Evolutionary conservation across 2,797 vertebrate genomes (phyloP).

Genomic region (Lacerta bilineata): DNA sequence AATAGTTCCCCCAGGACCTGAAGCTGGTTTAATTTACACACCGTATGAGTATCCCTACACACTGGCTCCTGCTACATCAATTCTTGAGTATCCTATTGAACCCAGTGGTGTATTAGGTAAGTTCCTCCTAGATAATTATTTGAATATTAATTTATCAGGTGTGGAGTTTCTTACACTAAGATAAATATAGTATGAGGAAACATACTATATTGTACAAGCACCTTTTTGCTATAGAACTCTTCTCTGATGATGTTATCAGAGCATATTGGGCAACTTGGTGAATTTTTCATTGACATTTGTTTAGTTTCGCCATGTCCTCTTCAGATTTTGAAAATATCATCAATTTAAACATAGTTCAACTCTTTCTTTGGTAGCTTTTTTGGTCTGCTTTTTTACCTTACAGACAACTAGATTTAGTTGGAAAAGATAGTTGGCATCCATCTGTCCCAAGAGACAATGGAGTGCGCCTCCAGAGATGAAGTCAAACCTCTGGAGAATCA

Average conservation of each 20-base stretch:
- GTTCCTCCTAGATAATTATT: conserved; percentile 54
- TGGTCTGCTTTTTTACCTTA: not conserved
- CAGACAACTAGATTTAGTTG: not conserved
- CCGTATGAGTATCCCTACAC: conserved; percentile 99
- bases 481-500: too few species aligned
- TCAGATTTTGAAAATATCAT: not conserved
- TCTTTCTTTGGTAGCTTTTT: not conserved
- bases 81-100: conserved; percentile 99
- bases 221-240: not conserved
- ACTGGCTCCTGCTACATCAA: conserved; percentile 94
- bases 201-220: not conserved
- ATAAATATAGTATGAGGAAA: not conserved
- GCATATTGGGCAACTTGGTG: not conserved
- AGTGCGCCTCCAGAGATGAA: too few species aligned
- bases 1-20: conserved; percentile 91
- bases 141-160: not conserved
- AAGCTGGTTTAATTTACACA: conserved; percentile 95
- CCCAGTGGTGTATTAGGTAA: conserved; percentile 99
- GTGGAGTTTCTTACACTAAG: not conserved
- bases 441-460: too few species aligned
- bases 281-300: not conserved
- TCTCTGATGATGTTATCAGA: not conserved
- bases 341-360: not conserved
- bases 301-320: not conserved
- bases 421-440: not conserved